Base-by-base conservation (phyloP, 2,797 vertebrate species). In the Amphiprion clarkii region DNA sequence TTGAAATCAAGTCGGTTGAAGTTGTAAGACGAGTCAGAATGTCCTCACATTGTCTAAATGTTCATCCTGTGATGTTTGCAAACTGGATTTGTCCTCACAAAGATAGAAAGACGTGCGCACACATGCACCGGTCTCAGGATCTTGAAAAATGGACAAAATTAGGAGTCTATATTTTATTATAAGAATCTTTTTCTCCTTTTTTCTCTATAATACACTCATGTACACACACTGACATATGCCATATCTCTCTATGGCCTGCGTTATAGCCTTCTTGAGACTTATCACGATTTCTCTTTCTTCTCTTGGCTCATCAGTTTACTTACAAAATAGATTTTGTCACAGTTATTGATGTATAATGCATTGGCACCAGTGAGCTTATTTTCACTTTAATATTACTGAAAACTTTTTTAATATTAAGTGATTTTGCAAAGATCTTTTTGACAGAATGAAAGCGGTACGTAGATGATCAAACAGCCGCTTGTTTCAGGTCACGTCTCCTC, bases 281-380 rank as follows among this genome's bases (percentile, higher is more conserved):
- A 81, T 87, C 83, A 88, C 66, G 66, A 48, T 92, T 92, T 90
- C 68, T 82, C 87, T 92, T 91, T 93, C 91, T 92, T 92, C 88
- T 81, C 74, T 16, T 54, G 71, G 83, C 87, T 85, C 87, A 83
- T 94, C 91, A 93, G 87, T 93, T 94, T 94, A 93, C 89, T 91
- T 90, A 90, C 92, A 84, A 91, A 94, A 95, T 95, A 87, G 85
- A 87, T 94, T 88, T 93, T 93, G 93, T 93, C 93, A 82, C 67
- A 57, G 66, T 81, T 90, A 91, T 94, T 94, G 91, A 94, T 95
- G 85, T 93, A 92, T 94, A 93, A 95, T 95, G 81, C 89, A 94
- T 91, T 77, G 82, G 83, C 82, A 84, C 87, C 89, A 86, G 84
- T 81, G 85, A 86, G 82, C 86, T 78, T 82, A 88, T 91, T 90